Conservation (phyloP, 1,140 invertebrate species). For the Magallana gigas region DNA sequence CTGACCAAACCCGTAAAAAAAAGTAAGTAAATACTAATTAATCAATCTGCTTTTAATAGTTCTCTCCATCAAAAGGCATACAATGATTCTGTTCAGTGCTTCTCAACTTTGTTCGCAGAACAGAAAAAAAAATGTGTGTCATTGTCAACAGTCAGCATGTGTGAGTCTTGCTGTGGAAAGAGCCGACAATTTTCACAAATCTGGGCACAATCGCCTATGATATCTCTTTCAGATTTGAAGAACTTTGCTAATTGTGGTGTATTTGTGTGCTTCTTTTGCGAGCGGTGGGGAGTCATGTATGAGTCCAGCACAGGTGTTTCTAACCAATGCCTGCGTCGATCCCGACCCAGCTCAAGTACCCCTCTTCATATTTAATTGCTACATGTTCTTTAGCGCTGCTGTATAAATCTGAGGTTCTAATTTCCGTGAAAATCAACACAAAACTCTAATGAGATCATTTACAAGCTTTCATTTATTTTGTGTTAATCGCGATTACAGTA, state of each 20-base stretch:
- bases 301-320: conserved; percentile 56
- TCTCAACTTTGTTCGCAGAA: conserved; percentile 27
- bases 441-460: conserved; percentile 60
- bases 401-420: conserved; percentile 46
- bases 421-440: conserved; percentile 56
- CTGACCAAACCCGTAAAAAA: neutral
- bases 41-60: conserved; percentile 32
- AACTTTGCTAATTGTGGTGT: conserved; percentile 42
- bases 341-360: conserved; percentile 54
- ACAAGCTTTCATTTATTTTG: conserved; percentile 25
- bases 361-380: conserved; percentile 63
- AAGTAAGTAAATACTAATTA: conserved; percentile 35
- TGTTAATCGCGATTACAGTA: neutral
- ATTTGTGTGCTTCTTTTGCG: conserved; percentile 50
- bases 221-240: conserved; percentile 56
- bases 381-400: conserved; percentile 55
- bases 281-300: conserved; percentile 46
- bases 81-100: conserved; percentile 16
- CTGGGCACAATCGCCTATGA: conserved; percentile 52
- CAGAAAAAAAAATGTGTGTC: conserved; percentile 8
- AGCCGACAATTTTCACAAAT: conserved; percentile 46
- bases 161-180: conserved; percentile 9
- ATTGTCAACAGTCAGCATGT: conserved; percentile 42
- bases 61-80: conserved; percentile 27
- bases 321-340: conserved; percentile 43